Conservation (phyloP, 2,113 vertebrate species). For the Scolopax mira region DNA sequence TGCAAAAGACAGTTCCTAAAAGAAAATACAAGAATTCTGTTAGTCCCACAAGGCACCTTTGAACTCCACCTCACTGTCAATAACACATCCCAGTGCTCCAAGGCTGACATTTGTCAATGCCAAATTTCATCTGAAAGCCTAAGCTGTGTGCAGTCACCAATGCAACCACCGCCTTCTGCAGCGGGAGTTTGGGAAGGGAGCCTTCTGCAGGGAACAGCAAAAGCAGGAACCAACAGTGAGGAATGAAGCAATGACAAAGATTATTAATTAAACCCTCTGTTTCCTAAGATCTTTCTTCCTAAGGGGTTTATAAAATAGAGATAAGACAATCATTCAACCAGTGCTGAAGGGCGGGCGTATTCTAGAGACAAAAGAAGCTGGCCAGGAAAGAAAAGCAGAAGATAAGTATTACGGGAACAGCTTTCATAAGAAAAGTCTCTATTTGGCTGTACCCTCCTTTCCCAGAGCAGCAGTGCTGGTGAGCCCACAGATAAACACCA, state of each 20-base stretch:
- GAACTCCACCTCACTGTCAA: background rate
- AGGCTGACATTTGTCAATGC: slow-evolving; percentile 19
- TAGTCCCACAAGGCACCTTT: background rate
- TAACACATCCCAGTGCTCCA: background rate
- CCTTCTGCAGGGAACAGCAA: slow-evolving; percentile 6
- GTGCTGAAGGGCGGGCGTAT: background rate
- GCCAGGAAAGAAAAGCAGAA: background rate
- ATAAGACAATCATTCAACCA: background rate
- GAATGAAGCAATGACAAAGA: background rate
- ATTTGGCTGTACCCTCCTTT: background rate
- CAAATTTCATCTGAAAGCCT: slow-evolving; percentile 25
- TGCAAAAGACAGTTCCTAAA: background rate
- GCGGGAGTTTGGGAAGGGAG: background rate
- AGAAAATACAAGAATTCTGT: background rate
- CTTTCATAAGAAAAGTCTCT: background rate
- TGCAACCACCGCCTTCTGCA: background rate
- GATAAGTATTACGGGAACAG: background rate
- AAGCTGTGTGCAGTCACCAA: background rate
- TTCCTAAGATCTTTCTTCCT: background rate
- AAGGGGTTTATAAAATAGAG: background rate
- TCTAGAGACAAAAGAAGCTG: background rate
- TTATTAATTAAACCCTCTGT: background rate
- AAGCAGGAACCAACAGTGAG: background rate
- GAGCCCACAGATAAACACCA: background rate
- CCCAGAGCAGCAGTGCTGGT: background rate